phyloP scores from a whole-genome alignment of 2,113 vertebrate genomes.

The Equus przewalskii region DNA sequence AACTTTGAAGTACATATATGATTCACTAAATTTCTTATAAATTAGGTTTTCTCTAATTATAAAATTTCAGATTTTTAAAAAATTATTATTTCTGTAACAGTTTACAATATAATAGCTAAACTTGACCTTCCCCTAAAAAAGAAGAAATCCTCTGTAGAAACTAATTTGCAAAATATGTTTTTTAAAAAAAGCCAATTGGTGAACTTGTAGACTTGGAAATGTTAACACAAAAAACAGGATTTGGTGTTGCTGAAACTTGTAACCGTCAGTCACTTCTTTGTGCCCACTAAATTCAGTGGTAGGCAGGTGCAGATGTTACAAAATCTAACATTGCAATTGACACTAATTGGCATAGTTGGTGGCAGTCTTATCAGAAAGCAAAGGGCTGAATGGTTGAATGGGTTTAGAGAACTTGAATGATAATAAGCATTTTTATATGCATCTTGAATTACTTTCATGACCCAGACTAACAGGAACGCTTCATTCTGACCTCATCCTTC shows the following conservation, averaged over 20 bases:
- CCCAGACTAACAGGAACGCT: constrained; percentile 73
- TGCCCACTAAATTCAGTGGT: constrained; percentile 39
- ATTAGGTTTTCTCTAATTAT: constrained; percentile 40
- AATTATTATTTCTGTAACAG: not conserved
- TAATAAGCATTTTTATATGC: constrained; percentile 83
- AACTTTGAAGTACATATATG: not conserved
- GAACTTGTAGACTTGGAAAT: too few species aligned
- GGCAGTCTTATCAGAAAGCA: constrained; percentile 82
- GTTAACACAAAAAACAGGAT: not conserved
- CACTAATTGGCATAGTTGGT: constrained; percentile 84
- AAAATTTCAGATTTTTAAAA: constrained; percentile 14
- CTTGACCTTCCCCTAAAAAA: not conserved
- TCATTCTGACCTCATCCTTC: constrained; percentile 75
- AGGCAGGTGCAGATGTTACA: constrained; percentile 73
- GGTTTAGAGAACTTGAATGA: constrained; percentile 77
- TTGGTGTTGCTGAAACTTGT: constrained; percentile 39
- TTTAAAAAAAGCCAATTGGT: not conserved
- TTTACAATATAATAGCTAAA: constrained; percentile 36
- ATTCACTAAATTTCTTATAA: not conserved
- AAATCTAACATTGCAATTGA: constrained; percentile 80
- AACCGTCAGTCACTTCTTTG: constrained; percentile 47
- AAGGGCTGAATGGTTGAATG: constrained; percentile 84
- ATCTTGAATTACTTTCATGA: constrained; percentile 83
- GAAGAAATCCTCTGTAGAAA: not conserved
- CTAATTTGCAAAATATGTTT: constrained; percentile 31